A percentile compares a stretch with the other conserved stretches of the same genome.
Conservation (phyloP, 2,797 vertebrate genomes). For the Kryptopterus vitreolus region DNA sequence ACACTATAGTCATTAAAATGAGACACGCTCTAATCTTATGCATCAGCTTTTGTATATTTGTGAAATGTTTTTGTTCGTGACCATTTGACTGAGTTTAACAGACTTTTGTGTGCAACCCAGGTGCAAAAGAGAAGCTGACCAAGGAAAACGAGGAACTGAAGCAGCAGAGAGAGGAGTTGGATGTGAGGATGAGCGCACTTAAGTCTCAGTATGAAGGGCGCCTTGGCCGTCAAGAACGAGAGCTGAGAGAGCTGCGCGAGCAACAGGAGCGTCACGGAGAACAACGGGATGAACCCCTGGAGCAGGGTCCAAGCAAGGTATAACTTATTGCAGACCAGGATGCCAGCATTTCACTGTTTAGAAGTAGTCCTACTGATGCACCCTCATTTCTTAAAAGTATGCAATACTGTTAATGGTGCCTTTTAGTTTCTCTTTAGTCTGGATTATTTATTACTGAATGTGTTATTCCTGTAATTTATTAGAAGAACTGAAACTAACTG, state of each 20-base stretch:
- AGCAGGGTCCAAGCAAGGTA: slow-evolving; percentile 86
- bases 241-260: slow-evolving; percentile 83
- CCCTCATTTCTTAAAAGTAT: background rate
- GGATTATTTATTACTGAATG: background rate
- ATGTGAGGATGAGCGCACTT: slow-evolving; percentile 90
- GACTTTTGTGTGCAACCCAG: slow-evolving; percentile 61
- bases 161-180: slow-evolving; percentile 90
- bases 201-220: slow-evolving; percentile 96
- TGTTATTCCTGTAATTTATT: background rate
- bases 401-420: too few relatives aligned
- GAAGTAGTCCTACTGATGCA: background rate
- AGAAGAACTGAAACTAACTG: background rate
- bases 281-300: slow-evolving; percentile 84
- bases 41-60: background rate
- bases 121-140: slow-evolving; percentile 84
- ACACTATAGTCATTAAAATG: background rate
- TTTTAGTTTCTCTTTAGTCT: background rate
- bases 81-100: background rate
- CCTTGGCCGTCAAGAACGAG: slow-evolving; percentile 89
- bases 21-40: background rate
- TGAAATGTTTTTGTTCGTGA: background rate
- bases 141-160: slow-evolving; percentile 93
- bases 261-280: slow-evolving; percentile 86
- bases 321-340: background rate
- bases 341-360: background rate